Conservation (phyloP, 2,113 vertebrate species). For the Deroptyus accipitrinus region DNA sequence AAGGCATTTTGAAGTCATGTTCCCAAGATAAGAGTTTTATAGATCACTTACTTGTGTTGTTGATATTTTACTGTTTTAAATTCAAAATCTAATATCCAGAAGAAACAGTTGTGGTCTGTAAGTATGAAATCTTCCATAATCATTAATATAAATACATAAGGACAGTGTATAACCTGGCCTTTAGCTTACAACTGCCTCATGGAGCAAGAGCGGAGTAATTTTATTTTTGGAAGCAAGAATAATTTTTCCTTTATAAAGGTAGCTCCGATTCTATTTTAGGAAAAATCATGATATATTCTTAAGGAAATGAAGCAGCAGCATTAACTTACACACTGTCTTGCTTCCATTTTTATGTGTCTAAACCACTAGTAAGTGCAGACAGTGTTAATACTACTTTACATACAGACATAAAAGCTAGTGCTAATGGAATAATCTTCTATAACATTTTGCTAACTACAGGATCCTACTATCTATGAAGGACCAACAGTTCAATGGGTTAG, state of each 20-base stretch:
- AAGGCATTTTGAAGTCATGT: conserved; percentile 10
- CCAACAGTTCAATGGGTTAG: conserved; percentile 51
- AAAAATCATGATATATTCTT: neutral
- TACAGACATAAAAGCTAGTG: conserved; percentile 38
- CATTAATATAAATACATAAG: neutral
- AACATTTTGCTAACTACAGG: conserved; percentile 9
- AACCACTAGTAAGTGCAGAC: neutral
- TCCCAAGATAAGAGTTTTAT: neutral
- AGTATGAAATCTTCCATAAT: neutral
- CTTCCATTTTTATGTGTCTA: conserved; percentile 4
- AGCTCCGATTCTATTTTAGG: conserved; percentile 10
- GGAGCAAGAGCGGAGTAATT: conserved; percentile 1
- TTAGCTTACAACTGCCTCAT: conserved; percentile 4
- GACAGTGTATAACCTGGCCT: neutral
- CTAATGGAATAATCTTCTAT: conserved; percentile 19
- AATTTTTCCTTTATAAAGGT: conserved; percentile 10
- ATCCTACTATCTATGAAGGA: conserved; percentile 47
- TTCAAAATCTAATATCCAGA: neutral
- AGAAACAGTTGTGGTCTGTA: neutral
- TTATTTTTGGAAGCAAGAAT: conserved; percentile 9
- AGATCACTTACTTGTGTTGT: neutral
- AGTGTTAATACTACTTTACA: conserved; percentile 43
- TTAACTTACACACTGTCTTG: conserved; percentile 32
- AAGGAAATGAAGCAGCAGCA: conserved; percentile 28
- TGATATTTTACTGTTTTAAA: conserved; percentile 2